Evolutionary conservation across 2,113 vertebrate species (phyloP), one percentile per base, ranked within the genome.

Genomic region (Catagonus wagneri): DNA sequence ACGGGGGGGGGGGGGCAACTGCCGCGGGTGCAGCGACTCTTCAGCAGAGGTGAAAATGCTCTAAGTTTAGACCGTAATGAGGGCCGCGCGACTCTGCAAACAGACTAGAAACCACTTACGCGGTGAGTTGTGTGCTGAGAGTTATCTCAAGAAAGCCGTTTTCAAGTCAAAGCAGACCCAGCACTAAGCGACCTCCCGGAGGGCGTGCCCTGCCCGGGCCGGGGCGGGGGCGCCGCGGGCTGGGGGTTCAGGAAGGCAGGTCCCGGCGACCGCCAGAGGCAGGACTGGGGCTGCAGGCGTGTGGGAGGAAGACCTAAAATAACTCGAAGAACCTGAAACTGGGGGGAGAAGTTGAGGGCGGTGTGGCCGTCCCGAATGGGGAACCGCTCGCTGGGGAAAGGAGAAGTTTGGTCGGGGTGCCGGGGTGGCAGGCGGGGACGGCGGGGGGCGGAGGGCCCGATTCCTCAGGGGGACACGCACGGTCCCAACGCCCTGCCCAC

Each of bases 331-430:
- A 65, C 65, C 85, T 44, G 95, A 96, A 96, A 96, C 90, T 90
- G 69, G 1, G 0, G 81, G 93, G 93, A 94, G 96, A 96, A 96
- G 97, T 85, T 72, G 95, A 89, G 93, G 95, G 50, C 1, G 1
- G 12, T 81, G 92, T 19, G 94, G 96, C 54, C 10, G 0, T 71
- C 14, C 2, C 0, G 5, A 74, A 88, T 39, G 85, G 76, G 95
- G 95, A 97, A 95, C 93, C 74, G 22, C 36, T 90, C 6, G 1
- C 1, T 32, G 50, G 39, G 66, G 85, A 60, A 96, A 97, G 93
- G 84, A 92, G 96, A 97, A 95, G 90, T 96, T 88, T 71, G 9
- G 2, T 44, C 0, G 16, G 63, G n/a, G 0, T 36, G 39, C 69
- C 12, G 27, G 27, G 60, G 54, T 7, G 36, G 44, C 3, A 0